A percentile compares a stretch with the other conserved stretches of the same genome.
Conservation (phyloP, 2,113 vertebrate genomes). For the Anas platyrhynchos region DNA sequence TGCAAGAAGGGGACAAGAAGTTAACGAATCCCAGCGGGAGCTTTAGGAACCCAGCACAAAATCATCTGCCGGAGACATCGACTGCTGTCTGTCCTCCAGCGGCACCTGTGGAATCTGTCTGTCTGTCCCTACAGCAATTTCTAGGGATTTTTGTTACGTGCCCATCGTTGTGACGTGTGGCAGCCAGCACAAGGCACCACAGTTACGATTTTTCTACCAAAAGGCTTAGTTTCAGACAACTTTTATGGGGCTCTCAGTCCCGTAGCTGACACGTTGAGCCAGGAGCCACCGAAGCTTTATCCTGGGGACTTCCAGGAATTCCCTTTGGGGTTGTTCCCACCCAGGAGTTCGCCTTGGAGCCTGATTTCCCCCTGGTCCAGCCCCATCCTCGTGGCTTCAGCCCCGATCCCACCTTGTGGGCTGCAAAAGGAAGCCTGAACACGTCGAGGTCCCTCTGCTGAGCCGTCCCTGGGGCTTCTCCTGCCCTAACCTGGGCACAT, state of each 20-base stretch:
- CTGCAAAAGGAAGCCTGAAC: background rate
- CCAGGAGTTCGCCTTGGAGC: accelerated
- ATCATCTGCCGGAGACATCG: accelerated
- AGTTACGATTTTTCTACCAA: too few relatives aligned
- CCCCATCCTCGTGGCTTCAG: accelerated
- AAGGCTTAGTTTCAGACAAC: background rate
- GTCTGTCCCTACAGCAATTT: accelerated
- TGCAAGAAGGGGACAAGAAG: conserved; percentile 40
- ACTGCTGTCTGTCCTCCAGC: accelerated
- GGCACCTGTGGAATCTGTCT: background rate
- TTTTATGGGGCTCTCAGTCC: background rate
- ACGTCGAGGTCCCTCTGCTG: background rate
- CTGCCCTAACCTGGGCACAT: conserved; percentile 27
- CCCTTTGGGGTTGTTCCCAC: background rate
- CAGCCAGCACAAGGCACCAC: background rate
- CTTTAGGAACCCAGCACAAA: background rate
- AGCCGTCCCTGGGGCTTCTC: background rate
- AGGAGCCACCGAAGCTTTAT: background rate
- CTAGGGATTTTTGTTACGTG: accelerated
- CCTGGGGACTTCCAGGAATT: accelerated
- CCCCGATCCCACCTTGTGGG: accelerated
- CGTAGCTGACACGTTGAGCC: accelerated
- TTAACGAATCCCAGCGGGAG: accelerated
- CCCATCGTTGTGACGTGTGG: background rate
- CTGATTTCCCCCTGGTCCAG: background rate